Base-by-base conservation (phyloP, 2,888 invertebrate genomes). In the Agrotis clavis region DNA sequence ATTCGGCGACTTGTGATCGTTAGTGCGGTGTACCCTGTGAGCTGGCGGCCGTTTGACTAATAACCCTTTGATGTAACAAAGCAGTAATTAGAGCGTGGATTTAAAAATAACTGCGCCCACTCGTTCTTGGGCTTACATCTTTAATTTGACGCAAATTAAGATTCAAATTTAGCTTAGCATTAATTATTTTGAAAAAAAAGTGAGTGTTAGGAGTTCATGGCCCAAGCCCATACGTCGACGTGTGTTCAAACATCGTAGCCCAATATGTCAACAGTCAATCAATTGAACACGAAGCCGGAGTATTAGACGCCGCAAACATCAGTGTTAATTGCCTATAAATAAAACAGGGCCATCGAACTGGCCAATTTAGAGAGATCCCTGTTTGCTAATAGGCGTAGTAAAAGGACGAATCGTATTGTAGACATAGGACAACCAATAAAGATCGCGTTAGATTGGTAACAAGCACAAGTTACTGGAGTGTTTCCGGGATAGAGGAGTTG, bases 221-320 rank as follows among this genome's bases (percentile, higher is more conserved):
- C 66, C 67, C 64, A 65, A n/a, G n/a, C n/a, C n/a, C n/a, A n/a
- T 74, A 75, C 59, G 65, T 53, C 56, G 64, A 60, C 35, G 62
- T 60, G 67, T 84, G 81, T 79, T 72, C 79, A 78, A 86, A 86
- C 83, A 79, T 79, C 82, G 78, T 83, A 82, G 86, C 85, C 79
- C 82, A 83, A 90, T 91, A 91, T 93, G 93, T 94, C 93, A 93
- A 91, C 93, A 92, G 91, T 91, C 92, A 90, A 94, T 94, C 92
- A 93, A 93, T 93, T 88, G 86, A 85, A 89, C 91, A 89, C 87
- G 87, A 89, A 88, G 87, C 82, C 82, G 79, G 86, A 84, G 87
- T 85, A 77, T 89, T 86, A 81, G 86, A 86, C 86, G 89, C 87
- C 86, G 81, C 85, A 82, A 87, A 86, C 88, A 86, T 87, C 86